Evolutionary conservation across 2,797 vertebrate genomes (phyloP).

Genomic region (Pitangus sulphuratus): DNA sequence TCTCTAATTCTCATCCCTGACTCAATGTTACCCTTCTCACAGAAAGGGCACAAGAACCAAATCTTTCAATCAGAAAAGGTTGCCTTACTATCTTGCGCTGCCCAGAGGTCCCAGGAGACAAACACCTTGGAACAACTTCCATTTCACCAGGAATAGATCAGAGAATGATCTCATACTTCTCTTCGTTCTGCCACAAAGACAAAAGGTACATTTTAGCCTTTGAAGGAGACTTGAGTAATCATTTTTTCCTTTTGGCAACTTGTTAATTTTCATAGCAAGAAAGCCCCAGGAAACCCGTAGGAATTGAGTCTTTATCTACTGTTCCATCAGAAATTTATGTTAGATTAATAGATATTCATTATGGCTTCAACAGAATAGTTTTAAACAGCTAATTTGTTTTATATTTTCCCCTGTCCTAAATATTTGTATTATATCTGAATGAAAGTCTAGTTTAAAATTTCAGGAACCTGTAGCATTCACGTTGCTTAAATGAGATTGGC

Average conservation of each 20-base stretch:
- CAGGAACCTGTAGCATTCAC: neutral
- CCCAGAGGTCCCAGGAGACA: neutral
- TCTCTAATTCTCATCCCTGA: neutral
- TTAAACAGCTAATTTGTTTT: neutral
- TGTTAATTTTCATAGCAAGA: neutral
- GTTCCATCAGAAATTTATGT: neutral
- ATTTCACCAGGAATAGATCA: neutral
- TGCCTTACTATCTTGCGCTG: neutral
- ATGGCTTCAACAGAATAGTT: neutral
- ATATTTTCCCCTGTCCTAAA: neutral
- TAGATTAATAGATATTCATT: neutral
- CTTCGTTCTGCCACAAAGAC: neutral
- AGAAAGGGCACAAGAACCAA: neutral
- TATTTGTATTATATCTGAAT: neutral
- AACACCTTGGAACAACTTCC: neutral
- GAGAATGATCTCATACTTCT: neutral
- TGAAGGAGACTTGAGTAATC: neutral
- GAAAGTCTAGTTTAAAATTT: neutral
- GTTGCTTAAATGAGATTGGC: neutral
- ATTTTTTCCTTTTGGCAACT: neutral
- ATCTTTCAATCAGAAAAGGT: neutral
- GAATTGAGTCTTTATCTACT: neutral
- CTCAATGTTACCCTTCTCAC: neutral
- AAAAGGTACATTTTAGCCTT: neutral
- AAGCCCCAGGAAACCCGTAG: neutral